Evolutionary conservation across 2,797 vertebrate genomes (phyloP).

Genomic region (Rhinogobio ventralis): DNA sequence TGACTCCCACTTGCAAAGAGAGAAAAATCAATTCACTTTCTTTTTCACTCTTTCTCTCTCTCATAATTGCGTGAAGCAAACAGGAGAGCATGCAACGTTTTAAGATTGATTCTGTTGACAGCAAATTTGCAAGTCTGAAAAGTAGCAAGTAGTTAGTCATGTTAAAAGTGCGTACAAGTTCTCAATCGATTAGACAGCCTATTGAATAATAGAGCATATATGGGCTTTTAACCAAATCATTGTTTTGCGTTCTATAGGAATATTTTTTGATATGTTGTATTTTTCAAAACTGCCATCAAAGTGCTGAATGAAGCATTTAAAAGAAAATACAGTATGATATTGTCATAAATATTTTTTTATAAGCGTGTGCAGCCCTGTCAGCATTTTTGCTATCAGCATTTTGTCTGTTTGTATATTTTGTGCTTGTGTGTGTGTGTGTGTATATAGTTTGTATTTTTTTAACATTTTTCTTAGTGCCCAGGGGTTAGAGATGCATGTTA

Average conservation of each 20-base stretch:
- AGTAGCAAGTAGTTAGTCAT: slow-evolving; percentile 59
- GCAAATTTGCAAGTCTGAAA: slow-evolving; percentile 60
- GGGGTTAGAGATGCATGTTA: slow-evolving; percentile 29
- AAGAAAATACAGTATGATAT: slow-evolving; percentile 28
- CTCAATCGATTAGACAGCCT: neutral
- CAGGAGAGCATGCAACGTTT: slow-evolving; percentile 61
- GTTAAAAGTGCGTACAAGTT: slow-evolving; percentile 33
- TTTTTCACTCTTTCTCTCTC: slow-evolving; percentile 24
- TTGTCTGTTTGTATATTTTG: neutral
- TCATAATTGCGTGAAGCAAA: slow-evolving; percentile 2
- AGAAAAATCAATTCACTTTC: slow-evolving; percentile 47
- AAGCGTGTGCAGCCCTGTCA: neutral
- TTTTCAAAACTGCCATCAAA: slow-evolving; percentile 31
- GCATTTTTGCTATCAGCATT: neutral
- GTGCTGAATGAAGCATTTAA: slow-evolving; percentile 14
- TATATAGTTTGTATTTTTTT: neutral
- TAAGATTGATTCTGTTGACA: slow-evolving; percentile 61
- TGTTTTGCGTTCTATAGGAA: slow-evolving; percentile 3
- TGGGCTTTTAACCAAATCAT: neutral
- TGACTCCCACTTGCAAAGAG: slow-evolving; percentile 50
- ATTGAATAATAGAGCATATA: slow-evolving; percentile 10
- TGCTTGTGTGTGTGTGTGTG: neutral
- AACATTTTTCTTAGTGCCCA: neutral
- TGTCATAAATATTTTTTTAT: neutral
- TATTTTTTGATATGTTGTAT: neutral